Conservation (phyloP, 1,140 invertebrate genomes). For the Trinorchestia longiramus region DNA sequence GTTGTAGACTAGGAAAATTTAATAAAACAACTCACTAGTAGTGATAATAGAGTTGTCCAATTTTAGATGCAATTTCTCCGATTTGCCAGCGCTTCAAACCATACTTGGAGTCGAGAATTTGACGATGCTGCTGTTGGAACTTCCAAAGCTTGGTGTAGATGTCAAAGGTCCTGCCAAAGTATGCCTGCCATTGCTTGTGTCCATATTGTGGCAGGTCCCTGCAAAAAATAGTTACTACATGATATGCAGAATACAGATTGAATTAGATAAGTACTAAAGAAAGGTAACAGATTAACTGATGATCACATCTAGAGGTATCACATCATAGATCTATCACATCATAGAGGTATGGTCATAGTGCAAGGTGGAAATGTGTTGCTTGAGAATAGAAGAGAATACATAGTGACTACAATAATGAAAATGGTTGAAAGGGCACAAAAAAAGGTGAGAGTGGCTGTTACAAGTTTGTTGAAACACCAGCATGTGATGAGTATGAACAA, state of each 20-base stretch:
- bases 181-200: constrained; percentile 97
- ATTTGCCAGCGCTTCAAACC: constrained; percentile 98
- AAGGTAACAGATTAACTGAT: too few species aligned
- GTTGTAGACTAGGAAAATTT: too few species aligned
- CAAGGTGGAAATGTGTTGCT: too few species aligned
- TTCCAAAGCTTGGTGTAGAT: constrained; percentile 99
- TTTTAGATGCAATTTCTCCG: constrained; percentile 98
- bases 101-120: constrained; percentile 92
- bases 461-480: too few species aligned
- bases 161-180: constrained; percentile 97
- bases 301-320: too few species aligned
- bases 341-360: too few species aligned
- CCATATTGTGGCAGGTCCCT: constrained; percentile 97
- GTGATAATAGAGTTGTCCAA: constrained; percentile 98
- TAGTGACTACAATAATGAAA: too few species aligned
- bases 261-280: neutral
- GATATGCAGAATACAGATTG: neutral
- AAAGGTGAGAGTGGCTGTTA: too few species aligned
- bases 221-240: constrained; percentile 60
- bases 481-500: too few species aligned
- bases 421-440: too few species aligned
- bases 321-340: too few species aligned
- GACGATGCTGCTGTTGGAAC: constrained; percentile 96
- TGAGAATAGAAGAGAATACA: too few species aligned
- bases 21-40: constrained; percentile 85